Evolutionary conservation across 2,888 invertebrate species (phyloP).

Genomic region (Melanchra persicariae): DNA sequence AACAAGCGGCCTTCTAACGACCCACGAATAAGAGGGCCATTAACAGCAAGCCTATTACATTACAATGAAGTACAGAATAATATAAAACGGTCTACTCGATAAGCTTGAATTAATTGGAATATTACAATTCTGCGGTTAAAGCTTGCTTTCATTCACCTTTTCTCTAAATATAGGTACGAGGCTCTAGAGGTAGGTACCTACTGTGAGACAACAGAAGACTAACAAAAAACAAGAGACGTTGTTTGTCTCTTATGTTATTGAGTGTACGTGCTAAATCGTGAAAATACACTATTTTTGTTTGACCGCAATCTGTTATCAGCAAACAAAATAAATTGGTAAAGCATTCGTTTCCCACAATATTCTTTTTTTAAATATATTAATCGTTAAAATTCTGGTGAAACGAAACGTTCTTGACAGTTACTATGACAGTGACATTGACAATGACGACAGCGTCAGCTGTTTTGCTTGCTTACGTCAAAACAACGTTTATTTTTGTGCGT

Average conservation of each 20-base stretch:
- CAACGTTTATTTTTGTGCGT: slow-evolving; percentile 55
- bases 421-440: slow-evolving; percentile 44
- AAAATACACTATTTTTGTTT: no score
- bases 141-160: not conserved
- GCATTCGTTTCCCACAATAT: no score
- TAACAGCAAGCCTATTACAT: slow-evolving; percentile 28
- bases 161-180: no score
- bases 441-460: slow-evolving; percentile 47
- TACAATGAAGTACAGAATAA: slow-evolving; percentile 15
- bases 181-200: no score
- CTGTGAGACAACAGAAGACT: not conserved
- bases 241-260: not conserved
- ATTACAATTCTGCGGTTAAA: not conserved
- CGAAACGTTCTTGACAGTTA: slow-evolving; percentile 31
- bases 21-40: slow-evolving; percentile 42
- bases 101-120: slow-evolving; percentile 15
- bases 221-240: not conserved
- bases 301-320: no score
- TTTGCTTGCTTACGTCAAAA: slow-evolving; percentile 45
- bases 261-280: not conserved
- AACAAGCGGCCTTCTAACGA: slow-evolving; percentile 58
- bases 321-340: no score
- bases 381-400: slow-evolving; percentile 5
- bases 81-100: slow-evolving; percentile 4
- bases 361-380: no score